Percentiles rank a stretch among this genome's conserved stretches.
These are phyloP conservation scores for Athetis lepigone DNA, from an alignment of 2,888 invertebrate genomes.

Conservation along the genomic window DNA sequence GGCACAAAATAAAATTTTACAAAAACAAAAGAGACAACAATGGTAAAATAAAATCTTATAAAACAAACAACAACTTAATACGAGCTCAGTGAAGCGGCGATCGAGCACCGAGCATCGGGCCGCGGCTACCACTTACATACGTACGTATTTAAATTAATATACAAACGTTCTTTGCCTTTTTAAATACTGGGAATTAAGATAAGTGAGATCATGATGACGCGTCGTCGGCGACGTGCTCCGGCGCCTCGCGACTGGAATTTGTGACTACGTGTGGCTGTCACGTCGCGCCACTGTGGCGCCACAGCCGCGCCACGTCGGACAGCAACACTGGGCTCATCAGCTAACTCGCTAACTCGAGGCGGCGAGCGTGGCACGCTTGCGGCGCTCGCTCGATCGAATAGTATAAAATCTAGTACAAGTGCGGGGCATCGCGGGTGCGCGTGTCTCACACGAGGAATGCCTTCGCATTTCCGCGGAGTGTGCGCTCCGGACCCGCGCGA, in stretches of 20 bases:
- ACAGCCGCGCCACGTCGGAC: not conserved
- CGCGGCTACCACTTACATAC: slow-evolving; percentile 42
- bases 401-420: slow-evolving; percentile 59
- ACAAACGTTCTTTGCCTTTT: slow-evolving; percentile 59
- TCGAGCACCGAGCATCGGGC: slow-evolving; percentile 10
- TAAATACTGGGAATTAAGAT: slow-evolving; percentile 72
- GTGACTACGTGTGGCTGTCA: slow-evolving; percentile 65
- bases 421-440: slow-evolving; percentile 51
- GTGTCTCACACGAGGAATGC: slow-evolving; percentile 37
- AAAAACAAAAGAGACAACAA: slow-evolving; percentile 84
- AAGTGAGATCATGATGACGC: slow-evolving; percentile 76
- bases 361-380: slow-evolving; percentile 36
- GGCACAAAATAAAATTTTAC: slow-evolving; percentile 86
- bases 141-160: slow-evolving; percentile 55
- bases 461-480: slow-evolving; percentile 37
- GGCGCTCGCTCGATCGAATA: slow-evolving; percentile 48
- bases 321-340: not conserved
- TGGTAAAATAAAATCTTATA: slow-evolving; percentile 85
- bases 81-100: slow-evolving; percentile 33
- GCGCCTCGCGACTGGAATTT: slow-evolving; percentile 67
- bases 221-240: slow-evolving; percentile 22
- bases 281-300: slow-evolving; percentile 10
- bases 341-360: slow-evolving; percentile 5
- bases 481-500: slow-evolving; percentile 73
- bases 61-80: slow-evolving; percentile 82